Evolutionary conservation across 2,113 vertebrate genomes (phyloP), one percentile per base, ranked within the genome.

Genomic region (Epinephelus fuscoguttatus): DNA sequence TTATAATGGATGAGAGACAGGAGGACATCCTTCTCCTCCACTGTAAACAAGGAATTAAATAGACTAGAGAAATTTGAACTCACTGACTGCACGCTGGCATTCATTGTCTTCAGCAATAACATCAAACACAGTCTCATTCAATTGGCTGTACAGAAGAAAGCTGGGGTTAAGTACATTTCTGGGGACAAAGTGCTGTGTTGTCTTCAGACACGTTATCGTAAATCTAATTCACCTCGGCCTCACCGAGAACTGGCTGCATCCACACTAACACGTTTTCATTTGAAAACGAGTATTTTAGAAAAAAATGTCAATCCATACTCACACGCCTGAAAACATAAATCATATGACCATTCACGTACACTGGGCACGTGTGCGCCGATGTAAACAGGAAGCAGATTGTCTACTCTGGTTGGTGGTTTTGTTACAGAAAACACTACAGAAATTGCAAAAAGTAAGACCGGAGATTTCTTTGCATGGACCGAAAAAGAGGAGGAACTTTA

Each of bases 21-120:
- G 80, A 82, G 11, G 69, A 15, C 11, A 18, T 53, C 53, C 52
- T 67, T 66, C 49, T 75, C 71, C 83, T 82, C 72, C 61, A 27
- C 78, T 92, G 91, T 92, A 92, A 93, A 94, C 88, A 88, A 84
- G 61, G 61, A 82, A 73, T 62, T 81, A 85, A 88, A 91, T 88
- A 89, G 56, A 74, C 19, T 33, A 7, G 56, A 81, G 74, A 53
- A 53, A 77, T 45, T 30, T 69, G 59, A 79, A 72, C 57, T 78
- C 45, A 75, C 47, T 66, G 68, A 79, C 90, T 78, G 84, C 87
- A 81, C 74, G 17, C 66, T 81, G 81, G 57, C 86, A 60, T 89
- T 93, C 89, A 94, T 94, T 93, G 92, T 94, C 93, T 90, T 94
- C 60, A 92, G 92, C 92, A 93, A 80, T 80, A 80, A 77, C 73